phyloP scores from a whole-genome alignment of 1,140 invertebrate genomes.

The Zophobas morio region DNA sequence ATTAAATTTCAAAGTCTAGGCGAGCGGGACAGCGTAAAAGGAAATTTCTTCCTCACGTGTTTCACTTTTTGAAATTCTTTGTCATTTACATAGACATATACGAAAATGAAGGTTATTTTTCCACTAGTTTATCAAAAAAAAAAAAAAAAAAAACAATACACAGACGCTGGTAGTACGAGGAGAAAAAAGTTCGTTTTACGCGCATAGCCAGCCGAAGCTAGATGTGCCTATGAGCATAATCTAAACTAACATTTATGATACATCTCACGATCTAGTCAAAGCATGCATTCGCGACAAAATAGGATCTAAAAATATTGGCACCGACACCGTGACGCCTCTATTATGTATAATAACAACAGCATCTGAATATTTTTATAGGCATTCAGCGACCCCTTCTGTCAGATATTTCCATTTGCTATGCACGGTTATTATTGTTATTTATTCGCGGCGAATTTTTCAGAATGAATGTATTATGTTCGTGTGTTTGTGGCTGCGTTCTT shows the following conservation, averaged over 20 bases:
- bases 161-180: too few relatives aligned
- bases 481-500: not conserved
- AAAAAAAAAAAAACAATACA: too few relatives aligned
- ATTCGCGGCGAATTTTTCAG: not conserved
- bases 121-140: too few relatives aligned
- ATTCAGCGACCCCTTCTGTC: not conserved
- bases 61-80: too few relatives aligned
- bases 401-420: conserved; percentile 1
- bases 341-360: conserved; percentile 1
- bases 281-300: conserved; percentile 22
- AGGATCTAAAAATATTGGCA: conserved; percentile 15
- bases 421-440: conserved; percentile 5
- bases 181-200: too few relatives aligned
- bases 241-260: not conserved
- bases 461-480: conserved; percentile 5
- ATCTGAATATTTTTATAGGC: conserved; percentile 7
- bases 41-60: too few relatives aligned
- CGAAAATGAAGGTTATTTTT: too few relatives aligned
- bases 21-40: too few relatives aligned
- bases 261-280: conserved; percentile 2
- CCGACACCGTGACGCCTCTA: conserved; percentile 17
- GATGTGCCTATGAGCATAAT: not conserved
- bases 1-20: too few relatives aligned
- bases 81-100: too few relatives aligned
- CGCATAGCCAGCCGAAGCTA: too few relatives aligned